Base-by-base conservation (phyloP, 1,140 invertebrate species). In the Lucilia sericata region DNA sequence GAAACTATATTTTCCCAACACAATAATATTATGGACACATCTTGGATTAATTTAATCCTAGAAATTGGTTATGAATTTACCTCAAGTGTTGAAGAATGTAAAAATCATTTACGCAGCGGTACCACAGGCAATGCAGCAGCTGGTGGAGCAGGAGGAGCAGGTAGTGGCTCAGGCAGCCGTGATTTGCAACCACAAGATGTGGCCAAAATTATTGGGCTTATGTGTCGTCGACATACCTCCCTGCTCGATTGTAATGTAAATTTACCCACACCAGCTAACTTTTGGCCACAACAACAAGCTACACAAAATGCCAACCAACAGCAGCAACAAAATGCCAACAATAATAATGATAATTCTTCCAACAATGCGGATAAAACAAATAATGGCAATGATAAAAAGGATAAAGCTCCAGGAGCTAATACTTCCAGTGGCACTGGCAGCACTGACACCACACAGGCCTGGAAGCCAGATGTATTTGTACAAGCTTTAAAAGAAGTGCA, bases 391-490 rank as follows among this genome's bases (percentile, higher is more conserved):
- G 93, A 93, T 84, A 88, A 91, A 75, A 90, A 90, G 84, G 89
- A 90, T 55, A 93, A 93, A 85, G 92, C 93, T 85, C 86, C 86
- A 86, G 83, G 88, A 87, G 84, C 42, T 91, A 92, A 74, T 14
- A 49, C 81, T 78, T 47, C 80, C 3, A 78, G 76, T 30, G 42
- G 65, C 8, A 83, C 70, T 74, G 74, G 83, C 14, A 87, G 85
- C 88, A 91, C 84, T 86, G 89, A 87, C 84, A 91, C 87, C 65
- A 91, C 90, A 92, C 83, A 93, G n/a, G 94, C 96, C 3, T 99
- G 98, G 98, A 98, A 98, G 92, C 94, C 97, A 13, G 98, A 99
- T 88, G 93, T 97, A 78, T 98, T 99, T 91, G 95, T 98, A 10
- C 95, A 98, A 89, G 94, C 96, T 55, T 90, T 98, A 10, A 97